Evolutionary conservation across 2,888 invertebrate genomes (phyloP).

Genomic region (Tiphia femorata): DNA sequence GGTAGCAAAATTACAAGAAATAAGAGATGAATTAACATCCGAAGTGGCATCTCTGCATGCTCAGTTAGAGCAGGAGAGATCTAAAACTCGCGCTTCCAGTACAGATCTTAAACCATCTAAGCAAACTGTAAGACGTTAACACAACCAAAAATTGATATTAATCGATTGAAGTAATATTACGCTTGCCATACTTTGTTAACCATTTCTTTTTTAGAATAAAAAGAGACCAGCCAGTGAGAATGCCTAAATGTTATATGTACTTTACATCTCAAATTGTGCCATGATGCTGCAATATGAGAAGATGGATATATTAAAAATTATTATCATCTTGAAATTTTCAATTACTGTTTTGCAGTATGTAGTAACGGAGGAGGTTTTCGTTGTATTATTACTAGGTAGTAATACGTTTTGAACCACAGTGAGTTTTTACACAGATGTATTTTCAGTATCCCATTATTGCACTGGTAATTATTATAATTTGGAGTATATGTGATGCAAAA

Average conservation of each 20-base stretch:
- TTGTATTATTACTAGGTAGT: too few relatives aligned
- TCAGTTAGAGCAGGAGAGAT: conserved; percentile 82
- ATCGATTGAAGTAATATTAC: background rate
- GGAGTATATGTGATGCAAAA: too few relatives aligned
- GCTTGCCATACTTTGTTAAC: background rate
- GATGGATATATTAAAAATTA: too few relatives aligned
- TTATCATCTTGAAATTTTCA: too few relatives aligned
- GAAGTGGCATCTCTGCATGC: conserved; percentile 78
- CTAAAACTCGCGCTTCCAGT: conserved; percentile 73
- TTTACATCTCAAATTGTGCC: conserved; percentile 6
- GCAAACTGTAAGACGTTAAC: conserved; percentile 55
- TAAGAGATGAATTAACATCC: conserved; percentile 80
- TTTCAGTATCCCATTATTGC: too few relatives aligned
- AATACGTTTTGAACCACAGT: too few relatives aligned
- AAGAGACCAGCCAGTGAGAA: conserved; percentile 61
- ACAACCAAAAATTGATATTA: background rate
- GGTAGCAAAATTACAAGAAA: conserved; percentile 77
- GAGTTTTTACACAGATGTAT: too few relatives aligned
- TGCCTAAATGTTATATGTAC: conserved; percentile 48
- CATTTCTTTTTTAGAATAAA: conserved; percentile 53
- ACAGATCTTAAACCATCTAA: conserved; percentile 70
- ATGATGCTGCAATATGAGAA: background rate
- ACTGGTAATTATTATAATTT: too few relatives aligned
- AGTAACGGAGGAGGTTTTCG: too few relatives aligned
- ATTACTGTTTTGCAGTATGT: too few relatives aligned